phyloP scores from a whole-genome alignment of 1,140 invertebrate genomes.

The Ephestia elutella region DNA sequence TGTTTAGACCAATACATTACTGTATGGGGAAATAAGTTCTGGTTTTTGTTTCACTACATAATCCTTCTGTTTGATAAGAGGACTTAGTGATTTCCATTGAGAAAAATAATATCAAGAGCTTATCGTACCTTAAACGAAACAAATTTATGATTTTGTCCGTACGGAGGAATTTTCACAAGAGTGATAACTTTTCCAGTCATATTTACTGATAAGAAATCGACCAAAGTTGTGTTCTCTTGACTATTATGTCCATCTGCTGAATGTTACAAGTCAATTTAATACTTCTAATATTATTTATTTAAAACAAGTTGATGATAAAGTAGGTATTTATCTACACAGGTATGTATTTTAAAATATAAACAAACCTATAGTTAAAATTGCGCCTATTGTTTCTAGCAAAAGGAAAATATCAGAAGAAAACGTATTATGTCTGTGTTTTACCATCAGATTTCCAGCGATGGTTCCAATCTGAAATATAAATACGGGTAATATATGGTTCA shows the following conservation, averaged over 20 bases:
- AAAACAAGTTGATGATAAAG: background rate
- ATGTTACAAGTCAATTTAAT: slow-evolving; percentile 6
- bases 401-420: slow-evolving; percentile 87
- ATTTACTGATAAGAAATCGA: slow-evolving; percentile 75
- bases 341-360: too few species aligned
- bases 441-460: slow-evolving; percentile 84
- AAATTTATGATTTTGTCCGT: slow-evolving; percentile 67
- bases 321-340: too few species aligned
- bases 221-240: slow-evolving; percentile 50
- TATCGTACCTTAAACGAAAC: slow-evolving; percentile 77
- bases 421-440: slow-evolving; percentile 80
- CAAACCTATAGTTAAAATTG: slow-evolving; percentile 75
- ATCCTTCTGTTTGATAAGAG: too few species aligned
- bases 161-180: slow-evolving; percentile 73
- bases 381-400: slow-evolving; percentile 79
- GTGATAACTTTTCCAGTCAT: slow-evolving; percentile 81
- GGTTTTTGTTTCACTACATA: too few species aligned
- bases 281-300: slow-evolving; percentile 1
- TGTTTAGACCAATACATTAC: too few species aligned
- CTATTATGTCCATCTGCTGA: slow-evolving; percentile 19
- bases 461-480: slow-evolving; percentile 75
- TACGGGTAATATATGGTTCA: background rate
- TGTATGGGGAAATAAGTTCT: too few species aligned
- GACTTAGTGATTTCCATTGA: too few species aligned
- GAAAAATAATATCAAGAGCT: background rate